phyloP scores from a whole-genome alignment of 2,888 invertebrate species.

The Ptychoptera albimana region DNA sequence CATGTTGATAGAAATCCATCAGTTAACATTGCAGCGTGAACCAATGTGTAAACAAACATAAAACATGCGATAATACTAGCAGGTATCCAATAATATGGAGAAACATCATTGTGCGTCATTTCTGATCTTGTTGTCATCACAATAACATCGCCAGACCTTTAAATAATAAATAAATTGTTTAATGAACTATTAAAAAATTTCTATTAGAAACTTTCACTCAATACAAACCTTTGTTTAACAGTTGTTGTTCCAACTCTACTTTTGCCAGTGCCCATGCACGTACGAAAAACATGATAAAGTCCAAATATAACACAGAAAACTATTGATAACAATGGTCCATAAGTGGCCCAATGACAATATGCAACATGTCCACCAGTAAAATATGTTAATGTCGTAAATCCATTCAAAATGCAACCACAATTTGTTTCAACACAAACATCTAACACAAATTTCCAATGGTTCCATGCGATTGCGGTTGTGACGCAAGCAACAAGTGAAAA shows the following conservation, averaged over 20 bases:
- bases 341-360: constrained; percentile 50
- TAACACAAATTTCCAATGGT: constrained; percentile 50
- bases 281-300: constrained; percentile 51
- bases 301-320: constrained; percentile 46
- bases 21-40: constrained; percentile 51
- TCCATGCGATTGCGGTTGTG: constrained; percentile 42
- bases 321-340: constrained; percentile 45
- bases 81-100: constrained; percentile 55
- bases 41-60: constrained; percentile 47
- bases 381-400: constrained; percentile 39
- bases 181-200: neutral
- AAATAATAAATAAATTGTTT: constrained; percentile 15
- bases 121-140: constrained; percentile 45
- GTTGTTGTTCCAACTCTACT: constrained; percentile 24
- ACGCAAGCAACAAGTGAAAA: constrained; percentile 24
- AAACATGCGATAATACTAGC: constrained; percentile 42
- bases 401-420: constrained; percentile 54
- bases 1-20: constrained; percentile 65
- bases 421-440: constrained; percentile 49
- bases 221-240: constrained; percentile 25
- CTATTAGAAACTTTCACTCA: no score
- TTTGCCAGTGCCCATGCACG: constrained; percentile 42
- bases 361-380: constrained; percentile 50
- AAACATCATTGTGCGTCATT: constrained; percentile 38
- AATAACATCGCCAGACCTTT: constrained; percentile 49